Percentiles rank a stretch among this genome's conserved stretches.
Evolutionary conservation across 2,888 invertebrate species (phyloP).

Genomic region (Napeogenes inachia): DNA sequence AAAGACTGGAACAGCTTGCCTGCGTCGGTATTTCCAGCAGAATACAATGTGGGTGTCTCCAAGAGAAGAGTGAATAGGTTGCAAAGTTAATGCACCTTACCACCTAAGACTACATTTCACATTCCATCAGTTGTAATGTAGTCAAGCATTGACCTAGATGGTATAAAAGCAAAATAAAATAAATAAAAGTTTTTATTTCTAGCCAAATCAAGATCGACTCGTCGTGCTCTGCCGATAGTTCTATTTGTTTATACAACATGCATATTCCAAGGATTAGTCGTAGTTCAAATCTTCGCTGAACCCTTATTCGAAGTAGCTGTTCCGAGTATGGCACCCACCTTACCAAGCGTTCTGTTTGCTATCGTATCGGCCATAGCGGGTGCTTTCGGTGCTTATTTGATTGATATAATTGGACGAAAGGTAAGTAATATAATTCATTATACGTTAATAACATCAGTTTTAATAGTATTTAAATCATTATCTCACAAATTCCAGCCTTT

Average conservation of each 20-base stretch:
- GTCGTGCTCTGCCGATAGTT: constrained; percentile 42
- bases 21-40: too few relatives aligned
- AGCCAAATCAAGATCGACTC: constrained; percentile 54
- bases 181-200: constrained; percentile 22
- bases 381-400: constrained; percentile 48
- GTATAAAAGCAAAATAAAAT: too few relatives aligned
- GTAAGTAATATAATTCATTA: constrained; percentile 35
- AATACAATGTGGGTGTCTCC: too few relatives aligned
- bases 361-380: constrained; percentile 42
- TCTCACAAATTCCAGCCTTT: constrained; percentile 26
- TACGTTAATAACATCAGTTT: too few relatives aligned
- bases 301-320: constrained; percentile 53
- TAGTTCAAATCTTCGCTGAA: constrained; percentile 57
- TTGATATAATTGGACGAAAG: constrained; percentile 52
- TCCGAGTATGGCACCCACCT: constrained; percentile 47
- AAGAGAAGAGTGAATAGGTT: too few relatives aligned
- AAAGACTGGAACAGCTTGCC: too few relatives aligned
- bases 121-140: too few relatives aligned
- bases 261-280: constrained; percentile 57
- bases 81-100: too few relatives aligned
- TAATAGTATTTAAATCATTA: constrained; percentile 31
- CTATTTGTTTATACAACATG: constrained; percentile 42
- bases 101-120: too few relatives aligned
- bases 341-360: constrained; percentile 50
- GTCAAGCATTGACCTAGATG: too few relatives aligned